Evolutionary conservation across 1,140 invertebrate species (phyloP), one percentile per base, ranked within the genome.

Genomic region (Achroia grisella): DNA sequence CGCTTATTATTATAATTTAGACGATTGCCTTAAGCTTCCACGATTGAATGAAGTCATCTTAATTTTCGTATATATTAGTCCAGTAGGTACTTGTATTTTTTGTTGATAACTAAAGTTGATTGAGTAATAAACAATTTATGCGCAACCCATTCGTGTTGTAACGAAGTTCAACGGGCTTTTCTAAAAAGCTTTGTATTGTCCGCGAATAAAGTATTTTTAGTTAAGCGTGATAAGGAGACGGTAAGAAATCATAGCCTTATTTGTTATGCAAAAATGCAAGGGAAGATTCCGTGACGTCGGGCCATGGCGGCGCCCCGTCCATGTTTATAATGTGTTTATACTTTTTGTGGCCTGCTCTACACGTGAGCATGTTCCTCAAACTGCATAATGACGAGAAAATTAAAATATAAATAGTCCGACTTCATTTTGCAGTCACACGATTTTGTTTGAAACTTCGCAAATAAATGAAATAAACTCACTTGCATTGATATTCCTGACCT

Each of bases 1-100:
- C 80, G 68, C 66, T 82, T 85, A 85, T 85, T 84, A 81, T 82
- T 78, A 82, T 85, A 85, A 84, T 84, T 82, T 80, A 82, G 77
- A 80, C 75, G 76, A 76, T 76, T 80, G 78, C 80, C 78, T 62
- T 82, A 81, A 82, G 80, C 73, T 69, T 53, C 58, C 44, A 52
- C 54, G 62, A 52, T 48, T 54, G 63, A 81, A 85, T 85, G 77
- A 85, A 85, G 81, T 81, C 81, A 85, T 85, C 76, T 64, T 70
- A 58, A 57, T 58, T 52, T 44, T 52, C 47, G 44, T 44, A 36
- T 56, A 44, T 45, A 23, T 23, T n/a, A n/a, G n/a, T n/a, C n/a
- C n/a, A n/a, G n/a, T n/a, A n/a, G n/a, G n/a, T n/a, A n/a, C n/a
- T n/a, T n/a, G n/a, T n/a, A n/a, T n/a, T n/a, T n/a, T n/a, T n/a